Percentiles rank a stretch among this genome's conserved stretches.
phyloP scores from a whole-genome alignment of 2,888 invertebrate genomes.

The Blomia tropicalis region DNA sequence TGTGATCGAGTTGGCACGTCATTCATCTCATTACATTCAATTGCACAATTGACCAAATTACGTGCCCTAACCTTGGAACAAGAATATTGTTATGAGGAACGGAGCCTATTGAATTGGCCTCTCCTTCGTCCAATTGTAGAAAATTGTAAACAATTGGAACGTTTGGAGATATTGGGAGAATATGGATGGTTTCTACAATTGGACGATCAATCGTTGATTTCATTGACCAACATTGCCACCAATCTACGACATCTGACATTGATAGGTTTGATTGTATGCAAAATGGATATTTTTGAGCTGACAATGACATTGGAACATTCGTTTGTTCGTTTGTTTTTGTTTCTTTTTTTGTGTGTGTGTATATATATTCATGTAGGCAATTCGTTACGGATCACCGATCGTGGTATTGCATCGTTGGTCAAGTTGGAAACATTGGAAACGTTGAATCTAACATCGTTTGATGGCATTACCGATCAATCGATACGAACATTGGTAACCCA shows the following conservation, averaged over 20 bases:
- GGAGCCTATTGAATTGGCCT: not conserved
- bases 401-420: not conserved
- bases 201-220: not conserved
- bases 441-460: not conserved
- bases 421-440: not conserved
- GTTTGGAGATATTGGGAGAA: slow-evolving; percentile 13
- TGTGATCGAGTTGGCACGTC: not conserved
- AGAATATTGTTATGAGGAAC: slow-evolving; percentile 18
- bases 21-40: not conserved
- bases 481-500: not conserved
- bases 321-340: too few relatives aligned
- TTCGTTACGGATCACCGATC: not conserved
- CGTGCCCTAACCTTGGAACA: not conserved
- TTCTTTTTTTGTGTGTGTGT: too few relatives aligned
- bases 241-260: not conserved
- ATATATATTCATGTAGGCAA: slow-evolving; percentile 1
- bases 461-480: not conserved
- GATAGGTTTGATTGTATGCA: too few relatives aligned
- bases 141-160: not conserved
- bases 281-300: too few relatives aligned
- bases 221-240: not conserved
- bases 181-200: slow-evolving; percentile 14
- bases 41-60: not conserved
- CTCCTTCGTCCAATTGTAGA: not conserved
- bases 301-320: too few relatives aligned